Evolutionary conservation across 2,113 vertebrate species (phyloP).

Genomic region (Tragelaphus imberbis): DNA sequence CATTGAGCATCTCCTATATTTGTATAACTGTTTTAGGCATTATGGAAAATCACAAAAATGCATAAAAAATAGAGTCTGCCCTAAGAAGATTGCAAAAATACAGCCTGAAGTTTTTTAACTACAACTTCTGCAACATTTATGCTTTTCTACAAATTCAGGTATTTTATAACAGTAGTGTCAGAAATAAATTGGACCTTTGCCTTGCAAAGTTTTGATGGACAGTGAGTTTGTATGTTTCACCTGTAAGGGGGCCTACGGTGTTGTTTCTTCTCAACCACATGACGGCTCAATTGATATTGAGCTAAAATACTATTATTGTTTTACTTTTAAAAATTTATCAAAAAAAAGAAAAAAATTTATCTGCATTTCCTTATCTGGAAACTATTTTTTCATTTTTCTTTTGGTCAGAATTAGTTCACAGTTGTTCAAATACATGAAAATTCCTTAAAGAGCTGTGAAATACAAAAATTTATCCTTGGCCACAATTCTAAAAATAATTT

Average conservation of each 20-base stretch:
- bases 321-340: not conserved
- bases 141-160: not conserved
- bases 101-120: not conserved
- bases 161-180: not conserved
- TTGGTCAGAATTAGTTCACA: not conserved
- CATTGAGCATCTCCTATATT: not conserved
- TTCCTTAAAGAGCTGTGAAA: not conserved
- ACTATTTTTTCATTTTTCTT: slow-evolving; percentile 27
- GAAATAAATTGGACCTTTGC: not conserved
- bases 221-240: not conserved
- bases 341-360: not conserved
- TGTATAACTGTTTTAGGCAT: not conserved
- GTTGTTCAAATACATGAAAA: not conserved
- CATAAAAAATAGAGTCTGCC: not conserved
- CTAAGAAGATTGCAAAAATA: not conserved
- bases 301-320: not conserved
- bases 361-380: slow-evolving; percentile 19
- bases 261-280: not conserved
- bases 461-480: not conserved
- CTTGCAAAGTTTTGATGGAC: not conserved
- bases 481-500: not conserved
- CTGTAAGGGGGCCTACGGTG: not conserved
- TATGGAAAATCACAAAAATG: not conserved
- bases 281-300: not conserved
- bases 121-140: not conserved